Percentiles rank a stretch among this genome's conserved stretches.
Evolutionary conservation across 1,140 invertebrate species (phyloP).

Genomic region (Helicoverpa zea): DNA sequence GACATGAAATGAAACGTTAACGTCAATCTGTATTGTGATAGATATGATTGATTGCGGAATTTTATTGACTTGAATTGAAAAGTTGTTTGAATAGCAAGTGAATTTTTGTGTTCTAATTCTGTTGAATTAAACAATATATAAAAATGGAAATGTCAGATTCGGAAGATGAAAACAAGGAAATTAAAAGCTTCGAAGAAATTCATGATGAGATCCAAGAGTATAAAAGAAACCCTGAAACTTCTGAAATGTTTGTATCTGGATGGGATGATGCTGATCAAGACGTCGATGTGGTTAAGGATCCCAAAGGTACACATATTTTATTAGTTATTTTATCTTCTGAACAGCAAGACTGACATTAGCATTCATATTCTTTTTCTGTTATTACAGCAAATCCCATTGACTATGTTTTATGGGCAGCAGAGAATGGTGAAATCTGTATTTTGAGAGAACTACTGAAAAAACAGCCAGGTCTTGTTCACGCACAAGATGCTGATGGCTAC

Average conservation of each 20-base stretch:
- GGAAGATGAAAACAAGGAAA: slow-evolving; percentile 62
- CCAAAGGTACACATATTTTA: slow-evolving; percentile 82
- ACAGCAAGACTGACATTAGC: no score
- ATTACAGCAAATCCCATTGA: slow-evolving; percentile 89
- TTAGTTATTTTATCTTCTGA: no score
- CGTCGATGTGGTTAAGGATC: slow-evolving; percentile 88
- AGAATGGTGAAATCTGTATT: slow-evolving; percentile 91
- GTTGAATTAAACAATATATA: slow-evolving; percentile 16
- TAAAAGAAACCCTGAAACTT: slow-evolving; percentile 80
- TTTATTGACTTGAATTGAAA: no score
- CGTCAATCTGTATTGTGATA: no score
- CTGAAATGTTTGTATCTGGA: slow-evolving; percentile 89
- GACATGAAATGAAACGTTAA: no score
- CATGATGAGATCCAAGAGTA: slow-evolving; percentile 77
- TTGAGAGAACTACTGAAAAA: slow-evolving; percentile 89
- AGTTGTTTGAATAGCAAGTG: not conserved
- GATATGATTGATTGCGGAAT: no score
- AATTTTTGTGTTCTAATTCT: not conserved
- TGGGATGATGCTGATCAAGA: slow-evolving; percentile 90
- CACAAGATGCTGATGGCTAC: slow-evolving; percentile 95
- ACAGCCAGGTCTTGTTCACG: slow-evolving; percentile 89
- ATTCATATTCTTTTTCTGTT: slow-evolving; percentile 35
- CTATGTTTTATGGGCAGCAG: slow-evolving; percentile 93
- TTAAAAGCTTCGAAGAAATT: slow-evolving; percentile 69
- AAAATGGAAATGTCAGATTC: slow-evolving; percentile 74